A percentile compares a stretch with the other conserved stretches of the same genome.
Conservation (phyloP, 1,140 invertebrate genomes). For the Orchestia grillus region DNA sequence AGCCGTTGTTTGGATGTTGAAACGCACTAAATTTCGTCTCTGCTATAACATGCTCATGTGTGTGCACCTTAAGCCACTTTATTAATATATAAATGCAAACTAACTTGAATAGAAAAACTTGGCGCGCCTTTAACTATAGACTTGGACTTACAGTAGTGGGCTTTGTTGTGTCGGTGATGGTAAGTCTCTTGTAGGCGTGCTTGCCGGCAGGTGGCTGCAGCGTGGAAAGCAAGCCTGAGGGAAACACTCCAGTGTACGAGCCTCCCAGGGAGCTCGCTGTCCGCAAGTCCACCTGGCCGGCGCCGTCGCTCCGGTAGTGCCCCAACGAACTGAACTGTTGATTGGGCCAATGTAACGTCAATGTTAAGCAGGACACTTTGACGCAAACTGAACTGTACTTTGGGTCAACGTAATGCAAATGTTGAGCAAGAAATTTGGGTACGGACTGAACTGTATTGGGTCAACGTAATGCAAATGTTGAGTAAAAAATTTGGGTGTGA, state of each 20-base stretch:
- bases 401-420: background rate
- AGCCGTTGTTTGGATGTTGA: no score
- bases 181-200: background rate
- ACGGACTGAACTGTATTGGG: slow-evolving; percentile 58
- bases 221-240: slow-evolving; percentile 59
- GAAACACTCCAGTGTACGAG: slow-evolving; percentile 62
- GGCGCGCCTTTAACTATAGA: background rate
- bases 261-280: slow-evolving; percentile 57
- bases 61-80: no score
- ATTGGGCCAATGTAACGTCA: background rate
- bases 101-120: background rate
- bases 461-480: no score
- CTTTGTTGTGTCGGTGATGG: background rate
- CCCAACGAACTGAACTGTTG: slow-evolving; percentile 60
- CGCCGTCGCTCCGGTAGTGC: slow-evolving; percentile 58
- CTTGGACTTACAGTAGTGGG: background rate
- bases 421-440: background rate
- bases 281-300: slow-evolving; percentile 57
- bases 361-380: background rate
- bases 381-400: no score
- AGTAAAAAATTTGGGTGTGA: no score
- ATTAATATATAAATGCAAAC: background rate
- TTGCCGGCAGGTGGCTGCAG: slow-evolving; percentile 14
- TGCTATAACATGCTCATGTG: no score
- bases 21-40: no score